Percentiles rank a stretch among this genome's conserved stretches.
These are phyloP conservation scores for Hemibagrus wyckioides DNA, from an alignment of 2,113 vertebrate species.

Conservation along the genomic window DNA sequence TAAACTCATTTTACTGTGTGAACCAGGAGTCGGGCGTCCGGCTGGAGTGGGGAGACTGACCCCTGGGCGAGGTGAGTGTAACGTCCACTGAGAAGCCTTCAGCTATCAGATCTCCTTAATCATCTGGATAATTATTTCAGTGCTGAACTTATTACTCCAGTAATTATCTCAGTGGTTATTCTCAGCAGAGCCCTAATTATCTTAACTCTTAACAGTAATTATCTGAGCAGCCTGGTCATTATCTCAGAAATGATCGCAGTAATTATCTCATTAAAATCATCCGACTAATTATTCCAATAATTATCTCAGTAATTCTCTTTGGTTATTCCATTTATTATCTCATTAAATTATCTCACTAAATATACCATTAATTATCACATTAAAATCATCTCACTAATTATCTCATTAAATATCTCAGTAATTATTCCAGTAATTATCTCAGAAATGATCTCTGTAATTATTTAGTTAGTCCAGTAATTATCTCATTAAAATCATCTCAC, in stretches of 20 bases:
- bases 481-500: not conserved
- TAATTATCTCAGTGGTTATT: not conserved
- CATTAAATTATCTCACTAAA: too few species aligned
- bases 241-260: not conserved
- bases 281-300: not conserved
- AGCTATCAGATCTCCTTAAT: not conserved
- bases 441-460: not conserved
- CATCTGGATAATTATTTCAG: not conserved
- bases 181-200: not conserved
- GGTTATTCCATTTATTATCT: too few species aligned
- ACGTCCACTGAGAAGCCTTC: not conserved
- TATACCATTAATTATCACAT: not conserved
- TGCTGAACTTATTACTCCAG: not conserved
- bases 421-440: not conserved
- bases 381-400: not conserved
- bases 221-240: not conserved
- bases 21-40: conserved; percentile 67
- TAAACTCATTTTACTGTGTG: conserved; percentile 1
- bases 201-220: not conserved
- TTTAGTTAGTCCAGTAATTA: not conserved
- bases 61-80: conserved; percentile 62
- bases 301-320: not conserved
- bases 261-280: too few species aligned
- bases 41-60: conserved; percentile 61
- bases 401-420: not conserved